Base-by-base conservation (phyloP, 2,113 vertebrate genomes). In the Sapajus apella region DNA sequence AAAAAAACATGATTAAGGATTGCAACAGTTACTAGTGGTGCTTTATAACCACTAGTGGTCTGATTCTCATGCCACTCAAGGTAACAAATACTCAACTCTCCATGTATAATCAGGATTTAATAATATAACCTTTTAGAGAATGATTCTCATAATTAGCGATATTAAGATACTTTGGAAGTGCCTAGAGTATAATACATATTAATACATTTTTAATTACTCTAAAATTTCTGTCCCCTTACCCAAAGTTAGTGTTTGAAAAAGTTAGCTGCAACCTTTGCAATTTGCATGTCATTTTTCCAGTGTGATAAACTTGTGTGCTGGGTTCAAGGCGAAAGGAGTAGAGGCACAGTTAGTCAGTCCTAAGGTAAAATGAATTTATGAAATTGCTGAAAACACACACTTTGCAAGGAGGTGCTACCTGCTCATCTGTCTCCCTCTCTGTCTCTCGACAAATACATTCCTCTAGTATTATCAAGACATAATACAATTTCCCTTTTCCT, bases 401-500 rank as follows among this genome's bases (percentile, higher is more conserved):
- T 61, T 93, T 45, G 20, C 45, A n/a, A 35, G 30, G 6, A 81
- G 23, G 8, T n/a, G 4, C 30, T 8, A 18, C 27, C 1, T 80
- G 32, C 32, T 9, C 20, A 37, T 9, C 43, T 23, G 6, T 27
- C 4, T 37, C 0, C 2, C 1, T 25, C 8, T 43, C 1, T 5
- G 35, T 18, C 8, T 14, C 27, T 21, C 40, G 7, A 75, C 40
- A 25, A 27, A 23, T 27, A 37, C 50, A 50, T 72, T n/a, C 17
- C 32, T n/a, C 8, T 2, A 76, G 21, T 1, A 61, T 20, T 12
- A 25, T 6, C 55, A 37, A 83, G 20, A 13, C 2, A 2, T 5
- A 2, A 27, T 9, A 21, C 6, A 4, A 35, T 45, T 92, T 23
- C 21, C 20, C 3, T n/a, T 37, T 75, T 50, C 6, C 18, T 56